phyloP scores from a whole-genome alignment of 2,797 vertebrate genomes.

The Emys orbicularis region DNA sequence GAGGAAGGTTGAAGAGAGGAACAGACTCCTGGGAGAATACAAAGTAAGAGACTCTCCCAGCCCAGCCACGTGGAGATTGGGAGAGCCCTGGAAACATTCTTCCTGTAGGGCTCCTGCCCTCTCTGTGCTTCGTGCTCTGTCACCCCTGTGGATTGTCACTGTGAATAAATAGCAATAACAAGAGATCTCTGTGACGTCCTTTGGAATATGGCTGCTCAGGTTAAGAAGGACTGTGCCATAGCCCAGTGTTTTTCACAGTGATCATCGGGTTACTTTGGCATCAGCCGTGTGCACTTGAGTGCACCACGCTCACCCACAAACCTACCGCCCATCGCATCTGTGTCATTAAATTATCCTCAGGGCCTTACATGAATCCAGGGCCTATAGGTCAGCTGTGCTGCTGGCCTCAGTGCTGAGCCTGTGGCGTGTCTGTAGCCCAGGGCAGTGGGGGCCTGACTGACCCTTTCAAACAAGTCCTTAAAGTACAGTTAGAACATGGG shows the following conservation, averaged over 20 bases:
- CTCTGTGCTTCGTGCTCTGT: not conserved
- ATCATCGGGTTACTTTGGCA: not conserved
- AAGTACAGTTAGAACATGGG: not conserved
- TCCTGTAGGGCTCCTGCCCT: not conserved
- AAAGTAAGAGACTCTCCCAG: slow-evolving; percentile 83
- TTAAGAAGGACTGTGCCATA: not conserved
- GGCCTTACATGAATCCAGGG: not conserved
- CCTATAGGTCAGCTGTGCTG: not conserved
- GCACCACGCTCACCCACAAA: not conserved
- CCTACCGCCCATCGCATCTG: not conserved
- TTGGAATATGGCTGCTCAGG: not conserved
- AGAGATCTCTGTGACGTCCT: not conserved
- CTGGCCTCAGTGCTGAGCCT: not conserved
- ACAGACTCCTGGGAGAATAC: slow-evolving; percentile 88
- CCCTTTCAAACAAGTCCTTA: rapidly evolving
- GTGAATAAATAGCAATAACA: not conserved
- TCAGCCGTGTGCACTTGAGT: not conserved
- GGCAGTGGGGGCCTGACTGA: not conserved
- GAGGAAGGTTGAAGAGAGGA: slow-evolving; percentile 94
- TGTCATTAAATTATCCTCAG: not conserved
- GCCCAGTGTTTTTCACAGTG: not conserved
- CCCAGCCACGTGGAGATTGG: not conserved
- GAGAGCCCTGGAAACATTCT: not conserved
- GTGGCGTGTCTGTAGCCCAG: not conserved
- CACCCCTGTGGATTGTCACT: not conserved